A percentile compares a stretch with the other conserved stretches of the same genome.
phyloP scores from a whole-genome alignment of 2,888 invertebrate species.

The Mesoligia furuncula region DNA sequence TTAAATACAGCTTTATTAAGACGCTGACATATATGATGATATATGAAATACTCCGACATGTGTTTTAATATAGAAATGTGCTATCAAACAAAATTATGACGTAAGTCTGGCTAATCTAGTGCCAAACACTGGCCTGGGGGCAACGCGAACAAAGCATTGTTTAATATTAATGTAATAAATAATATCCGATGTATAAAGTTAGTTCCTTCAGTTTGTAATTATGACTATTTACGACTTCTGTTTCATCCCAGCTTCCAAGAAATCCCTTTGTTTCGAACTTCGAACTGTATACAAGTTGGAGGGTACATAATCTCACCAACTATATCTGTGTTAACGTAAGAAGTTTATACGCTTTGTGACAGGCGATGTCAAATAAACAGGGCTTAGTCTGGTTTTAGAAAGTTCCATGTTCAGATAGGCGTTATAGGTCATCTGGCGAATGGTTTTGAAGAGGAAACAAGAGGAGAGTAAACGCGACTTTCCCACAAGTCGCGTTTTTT shows the following conservation, averaged over 20 bases:
- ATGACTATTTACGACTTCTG: slow-evolving; percentile 36
- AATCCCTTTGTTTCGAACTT: slow-evolving; percentile 43
- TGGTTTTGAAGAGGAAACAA: neutral
- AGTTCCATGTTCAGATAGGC: neutral
- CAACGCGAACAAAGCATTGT: slow-evolving; percentile 41
- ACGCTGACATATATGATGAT: neutral
- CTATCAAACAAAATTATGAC: slow-evolving; percentile 33
- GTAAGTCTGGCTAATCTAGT: slow-evolving; percentile 24
- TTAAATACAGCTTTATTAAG: neutral
- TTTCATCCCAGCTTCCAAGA: slow-evolving; percentile 40
- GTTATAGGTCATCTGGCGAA: neutral
- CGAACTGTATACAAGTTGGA: neutral
- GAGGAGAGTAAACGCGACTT: neutral
- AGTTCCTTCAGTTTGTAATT: slow-evolving; percentile 42
- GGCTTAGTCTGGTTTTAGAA: neutral
- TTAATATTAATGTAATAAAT: slow-evolving; percentile 45
- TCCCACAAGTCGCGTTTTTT: too few species aligned
- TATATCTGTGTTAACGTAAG: slow-evolving; percentile 12
- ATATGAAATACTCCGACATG: neutral
- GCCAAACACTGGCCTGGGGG: slow-evolving; percentile 23
- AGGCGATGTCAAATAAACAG: slow-evolving; percentile 9
- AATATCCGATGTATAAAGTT: slow-evolving; percentile 30
- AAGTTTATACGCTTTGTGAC: slow-evolving; percentile 9
- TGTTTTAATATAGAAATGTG: slow-evolving; percentile 14
- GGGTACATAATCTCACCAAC: slow-evolving; percentile 1